Evolutionary conservation across 64 coral and sea anemone species (phyloP).

Genomic region (Porites australiensis): DNA sequence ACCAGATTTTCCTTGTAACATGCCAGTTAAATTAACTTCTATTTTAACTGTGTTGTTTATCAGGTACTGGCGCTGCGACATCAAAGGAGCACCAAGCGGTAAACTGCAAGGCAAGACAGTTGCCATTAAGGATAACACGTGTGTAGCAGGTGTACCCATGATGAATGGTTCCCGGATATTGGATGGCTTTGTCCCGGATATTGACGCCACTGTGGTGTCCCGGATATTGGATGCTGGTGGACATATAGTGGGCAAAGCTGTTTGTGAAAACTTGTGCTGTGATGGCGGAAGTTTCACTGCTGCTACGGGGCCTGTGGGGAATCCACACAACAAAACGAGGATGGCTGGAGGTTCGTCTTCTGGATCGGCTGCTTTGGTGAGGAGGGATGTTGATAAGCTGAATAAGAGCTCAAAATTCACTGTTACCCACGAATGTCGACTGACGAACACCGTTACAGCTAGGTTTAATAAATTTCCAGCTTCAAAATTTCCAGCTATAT

Average conservation of each 20-base stretch:
- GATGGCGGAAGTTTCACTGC: constrained; percentile 83
- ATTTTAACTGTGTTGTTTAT: not conserved
- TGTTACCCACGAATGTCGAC: too few species aligned
- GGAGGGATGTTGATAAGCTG: not conserved
- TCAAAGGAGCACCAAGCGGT: constrained; percentile 65
- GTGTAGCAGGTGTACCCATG: constrained; percentile 86
- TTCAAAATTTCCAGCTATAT: too few species aligned
- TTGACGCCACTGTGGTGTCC: constrained; percentile 90
- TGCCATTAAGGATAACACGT: constrained; percentile 83
- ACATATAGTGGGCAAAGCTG: constrained; percentile 79
- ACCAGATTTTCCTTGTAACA: too few species aligned
- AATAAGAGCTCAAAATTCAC: not conserved
- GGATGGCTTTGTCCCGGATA: constrained; percentile 83
- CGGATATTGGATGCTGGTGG: constrained; percentile 89
- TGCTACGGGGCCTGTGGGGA: constrained; percentile 79
- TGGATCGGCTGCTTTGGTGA: constrained; percentile 84
- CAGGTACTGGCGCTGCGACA: constrained; percentile 90
- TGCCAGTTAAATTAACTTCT: too few species aligned
- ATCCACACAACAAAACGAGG: constrained; percentile 71
- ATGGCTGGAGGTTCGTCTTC: constrained; percentile 87
- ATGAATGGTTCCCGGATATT: constrained; percentile 80
- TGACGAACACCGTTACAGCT: too few species aligned
- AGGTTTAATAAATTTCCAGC: too few species aligned
- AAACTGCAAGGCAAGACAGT: constrained; percentile 78
- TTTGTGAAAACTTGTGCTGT: constrained; percentile 81